These are phyloP conservation scores for Campylomormyrus tamandua DNA, from an alignment of 2,113 vertebrate genomes.

Conservation along the genomic window DNA sequence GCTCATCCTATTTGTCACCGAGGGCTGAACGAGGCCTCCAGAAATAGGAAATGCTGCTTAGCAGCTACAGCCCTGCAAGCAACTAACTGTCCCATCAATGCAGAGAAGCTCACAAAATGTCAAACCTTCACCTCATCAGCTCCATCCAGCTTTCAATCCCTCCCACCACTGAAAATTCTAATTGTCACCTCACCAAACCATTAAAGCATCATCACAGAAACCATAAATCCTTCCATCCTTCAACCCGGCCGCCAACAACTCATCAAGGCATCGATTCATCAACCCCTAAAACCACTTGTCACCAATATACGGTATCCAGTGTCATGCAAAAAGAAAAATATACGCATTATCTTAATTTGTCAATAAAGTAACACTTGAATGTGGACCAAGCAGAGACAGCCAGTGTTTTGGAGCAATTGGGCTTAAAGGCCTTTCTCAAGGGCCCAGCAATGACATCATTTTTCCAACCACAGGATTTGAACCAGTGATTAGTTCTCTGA, in stretches of 20 bases:
- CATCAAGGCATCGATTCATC: background rate
- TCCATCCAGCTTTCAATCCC: background rate
- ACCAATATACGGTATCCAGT: background rate
- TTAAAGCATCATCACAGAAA: background rate
- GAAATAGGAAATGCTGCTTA: background rate
- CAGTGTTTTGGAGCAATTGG: no score
- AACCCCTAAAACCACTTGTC: background rate
- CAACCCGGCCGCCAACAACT: background rate
- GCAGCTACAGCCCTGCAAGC: background rate
- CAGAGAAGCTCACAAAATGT: background rate
- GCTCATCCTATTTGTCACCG: no score
- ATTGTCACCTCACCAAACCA: background rate
- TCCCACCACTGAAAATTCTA: background rate
- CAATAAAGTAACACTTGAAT: no score
- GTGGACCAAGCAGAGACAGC: no score
- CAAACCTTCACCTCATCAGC: background rate
- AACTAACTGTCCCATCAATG: background rate
- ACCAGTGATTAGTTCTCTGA: background rate
- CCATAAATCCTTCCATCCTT: background rate
- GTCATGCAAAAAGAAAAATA: background rate
- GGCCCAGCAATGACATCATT: background rate
- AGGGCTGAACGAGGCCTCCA: background rate
- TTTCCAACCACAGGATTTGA: background rate
- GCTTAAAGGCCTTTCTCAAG: background rate
- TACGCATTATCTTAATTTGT: background rate